Evolutionary conservation across 1,140 invertebrate species (phyloP).

Genomic region (Nephila pilipes): DNA sequence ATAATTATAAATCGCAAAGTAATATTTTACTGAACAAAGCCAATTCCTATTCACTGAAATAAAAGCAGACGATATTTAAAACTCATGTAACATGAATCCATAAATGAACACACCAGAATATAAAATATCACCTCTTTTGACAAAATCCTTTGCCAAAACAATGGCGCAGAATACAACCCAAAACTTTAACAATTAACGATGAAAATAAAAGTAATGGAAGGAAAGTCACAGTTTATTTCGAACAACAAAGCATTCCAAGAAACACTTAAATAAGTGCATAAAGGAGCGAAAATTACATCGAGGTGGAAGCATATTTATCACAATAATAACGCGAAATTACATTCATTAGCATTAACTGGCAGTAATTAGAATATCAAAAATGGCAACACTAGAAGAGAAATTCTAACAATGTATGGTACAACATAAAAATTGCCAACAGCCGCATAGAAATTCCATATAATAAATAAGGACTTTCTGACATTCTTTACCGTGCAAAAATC

Average conservation of each 20-base stretch:
- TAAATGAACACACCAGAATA: not conserved
- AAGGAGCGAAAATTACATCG: slow-evolving; percentile 7
- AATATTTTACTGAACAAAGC: not conserved
- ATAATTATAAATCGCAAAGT: not conserved
- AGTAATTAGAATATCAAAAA: slow-evolving; percentile 47
- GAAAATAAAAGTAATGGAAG: not conserved
- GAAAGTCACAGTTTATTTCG: slow-evolving; percentile 7
- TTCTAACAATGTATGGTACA: not conserved
- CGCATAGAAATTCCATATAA: slow-evolving; percentile 4
- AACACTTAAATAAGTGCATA: not conserved
- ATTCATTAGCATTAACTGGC: slow-evolving; percentile 52
- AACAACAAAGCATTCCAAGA: not conserved
- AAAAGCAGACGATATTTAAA: not conserved
- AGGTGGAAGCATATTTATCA: slow-evolving; percentile 23
- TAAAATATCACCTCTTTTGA: not conserved
- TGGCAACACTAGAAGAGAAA: slow-evolving; percentile 9
- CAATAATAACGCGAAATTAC: slow-evolving; percentile 48
- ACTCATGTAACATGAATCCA: not conserved
- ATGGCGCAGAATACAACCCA: not conserved
- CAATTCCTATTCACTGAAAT: not conserved
- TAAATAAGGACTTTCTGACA: slow-evolving; percentile 51
- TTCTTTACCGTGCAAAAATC: slow-evolving; percentile 43
- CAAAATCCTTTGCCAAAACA: not conserved
- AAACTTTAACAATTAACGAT: not conserved
- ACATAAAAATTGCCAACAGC: slow-evolving; percentile 15